Evolutionary conservation across 1,140 invertebrate genomes (phyloP).

Genomic region (Spodoptera litura): DNA sequence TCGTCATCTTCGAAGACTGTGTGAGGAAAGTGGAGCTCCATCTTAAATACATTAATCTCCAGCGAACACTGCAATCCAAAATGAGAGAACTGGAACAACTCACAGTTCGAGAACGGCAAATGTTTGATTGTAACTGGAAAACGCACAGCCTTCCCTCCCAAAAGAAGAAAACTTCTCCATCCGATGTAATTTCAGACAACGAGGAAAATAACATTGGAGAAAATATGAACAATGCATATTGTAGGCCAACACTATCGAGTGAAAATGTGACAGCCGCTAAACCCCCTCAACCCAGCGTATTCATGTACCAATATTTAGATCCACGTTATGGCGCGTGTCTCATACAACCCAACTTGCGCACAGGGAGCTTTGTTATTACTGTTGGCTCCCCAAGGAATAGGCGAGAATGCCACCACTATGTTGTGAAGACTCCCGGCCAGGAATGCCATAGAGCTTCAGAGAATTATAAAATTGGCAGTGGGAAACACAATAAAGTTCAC

Average conservation of each 20-base stretch:
- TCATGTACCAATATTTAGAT: conserved; percentile 90
- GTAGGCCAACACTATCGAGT: conserved; percentile 89
- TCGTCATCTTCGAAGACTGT: conserved; percentile 97
- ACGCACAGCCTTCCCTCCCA: conserved; percentile 94
- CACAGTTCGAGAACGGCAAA: conserved; percentile 93
- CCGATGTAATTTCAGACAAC: conserved; percentile 78
- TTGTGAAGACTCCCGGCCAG: conserved; percentile 87
- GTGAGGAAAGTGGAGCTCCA: conserved; percentile 96
- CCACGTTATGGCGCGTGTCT: conserved; percentile 89
- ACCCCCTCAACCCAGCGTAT: conserved; percentile 86
- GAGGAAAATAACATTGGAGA: conserved; percentile 72
- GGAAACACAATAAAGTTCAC: conserved; percentile 71
- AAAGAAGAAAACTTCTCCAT: conserved; percentile 89
- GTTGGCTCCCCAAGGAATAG: conserved; percentile 89
- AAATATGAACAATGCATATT: conserved; percentile 84
- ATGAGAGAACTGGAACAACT: conserved; percentile 94
- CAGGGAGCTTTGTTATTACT: conserved; percentile 89
- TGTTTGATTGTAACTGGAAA: conserved; percentile 94
- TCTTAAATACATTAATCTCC: conserved; percentile 95
- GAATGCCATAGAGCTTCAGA: conserved; percentile 78
- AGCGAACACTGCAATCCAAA: conserved; percentile 94
- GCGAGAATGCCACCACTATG: conserved; percentile 88
- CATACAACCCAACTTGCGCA: conserved; percentile 87
- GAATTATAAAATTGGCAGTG: conserved; percentile 65
- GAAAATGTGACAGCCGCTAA: conserved; percentile 89